Evolutionary conservation across 2,888 invertebrate species (phyloP).

Genomic region (Agriopis leucophaearia): DNA sequence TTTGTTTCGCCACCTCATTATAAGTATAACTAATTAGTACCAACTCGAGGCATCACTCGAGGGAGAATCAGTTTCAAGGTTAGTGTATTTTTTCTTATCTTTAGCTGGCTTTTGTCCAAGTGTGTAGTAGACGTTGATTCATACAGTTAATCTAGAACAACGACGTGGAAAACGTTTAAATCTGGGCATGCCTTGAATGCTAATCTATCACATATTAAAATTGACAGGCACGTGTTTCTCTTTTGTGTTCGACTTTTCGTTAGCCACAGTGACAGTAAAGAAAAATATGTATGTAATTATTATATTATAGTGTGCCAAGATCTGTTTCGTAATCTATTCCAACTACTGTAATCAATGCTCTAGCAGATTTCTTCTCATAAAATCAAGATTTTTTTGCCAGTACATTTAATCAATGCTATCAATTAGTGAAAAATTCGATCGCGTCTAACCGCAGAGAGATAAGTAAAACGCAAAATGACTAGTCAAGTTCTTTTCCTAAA

Average conservation of each 20-base stretch:
- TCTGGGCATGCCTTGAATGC: not conserved
- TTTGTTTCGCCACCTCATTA: constrained; percentile 46
- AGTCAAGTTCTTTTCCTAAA: not conserved
- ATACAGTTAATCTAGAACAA: constrained; percentile 48
- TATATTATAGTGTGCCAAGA: too few relatives aligned
- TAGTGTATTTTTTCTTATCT: constrained; percentile 51
- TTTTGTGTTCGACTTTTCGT: not conserved
- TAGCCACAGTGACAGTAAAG: not conserved
- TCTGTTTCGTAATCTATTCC: too few relatives aligned
- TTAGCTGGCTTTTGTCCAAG: constrained; percentile 67
- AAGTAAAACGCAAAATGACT: not conserved
- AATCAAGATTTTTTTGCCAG: too few relatives aligned
- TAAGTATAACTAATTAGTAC: constrained; percentile 43
- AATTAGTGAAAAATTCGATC: too few relatives aligned
- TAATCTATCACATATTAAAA: not conserved
- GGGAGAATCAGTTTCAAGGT: constrained; percentile 59
- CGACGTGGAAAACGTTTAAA: constrained; percentile 30
- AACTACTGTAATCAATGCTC: too few relatives aligned
- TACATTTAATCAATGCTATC: too few relatives aligned
- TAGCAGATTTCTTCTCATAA: too few relatives aligned
- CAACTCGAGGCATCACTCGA: constrained; percentile 35
- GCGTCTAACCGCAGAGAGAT: not conserved
- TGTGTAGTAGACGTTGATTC: constrained; percentile 68
- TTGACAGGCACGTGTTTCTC: constrained; percentile 3
- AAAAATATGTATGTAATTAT: not conserved